A percentile compares a stretch with the other conserved stretches of the same genome.
phyloP scores from a whole-genome alignment of 2,797 vertebrate species.

The Enoplosus armatus region DNA sequence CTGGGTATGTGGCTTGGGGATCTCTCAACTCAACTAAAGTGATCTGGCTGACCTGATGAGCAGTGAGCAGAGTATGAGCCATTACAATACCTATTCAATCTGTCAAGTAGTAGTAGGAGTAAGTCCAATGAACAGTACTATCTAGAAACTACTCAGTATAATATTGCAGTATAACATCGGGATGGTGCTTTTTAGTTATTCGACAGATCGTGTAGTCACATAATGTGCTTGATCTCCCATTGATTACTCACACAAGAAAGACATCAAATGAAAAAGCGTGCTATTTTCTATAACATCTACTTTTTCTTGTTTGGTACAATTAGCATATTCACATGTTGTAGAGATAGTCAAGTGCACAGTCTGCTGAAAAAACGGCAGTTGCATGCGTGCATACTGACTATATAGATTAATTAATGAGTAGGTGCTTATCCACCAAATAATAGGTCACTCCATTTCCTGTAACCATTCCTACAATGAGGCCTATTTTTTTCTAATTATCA shows the following conservation, averaged over 20 bases:
- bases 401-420: neutral
- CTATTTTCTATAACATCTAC: neutral
- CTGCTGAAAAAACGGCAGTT: neutral
- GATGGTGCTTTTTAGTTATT: neutral
- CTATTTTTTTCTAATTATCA: neutral
- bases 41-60: neutral
- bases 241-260: neutral
- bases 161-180: neutral
- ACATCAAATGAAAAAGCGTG: neutral
- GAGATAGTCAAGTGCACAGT: neutral
- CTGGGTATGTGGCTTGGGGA: neutral
- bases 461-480: neutral
- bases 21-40: neutral
- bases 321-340: neutral
- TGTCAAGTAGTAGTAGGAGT: neutral
- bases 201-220: neutral
- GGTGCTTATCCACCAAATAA: neutral
- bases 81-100: neutral
- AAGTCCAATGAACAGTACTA: neutral
- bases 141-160: neutral
- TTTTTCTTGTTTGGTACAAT: neutral
- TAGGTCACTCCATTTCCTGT: neutral
- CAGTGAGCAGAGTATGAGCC: constrained; percentile 4
- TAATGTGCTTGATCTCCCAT: neutral
- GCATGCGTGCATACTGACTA: neutral